These are phyloP conservation scores for Heterotilapia buettikoferi DNA, from an alignment of 2,113 vertebrate species.

Conservation along the genomic window DNA sequence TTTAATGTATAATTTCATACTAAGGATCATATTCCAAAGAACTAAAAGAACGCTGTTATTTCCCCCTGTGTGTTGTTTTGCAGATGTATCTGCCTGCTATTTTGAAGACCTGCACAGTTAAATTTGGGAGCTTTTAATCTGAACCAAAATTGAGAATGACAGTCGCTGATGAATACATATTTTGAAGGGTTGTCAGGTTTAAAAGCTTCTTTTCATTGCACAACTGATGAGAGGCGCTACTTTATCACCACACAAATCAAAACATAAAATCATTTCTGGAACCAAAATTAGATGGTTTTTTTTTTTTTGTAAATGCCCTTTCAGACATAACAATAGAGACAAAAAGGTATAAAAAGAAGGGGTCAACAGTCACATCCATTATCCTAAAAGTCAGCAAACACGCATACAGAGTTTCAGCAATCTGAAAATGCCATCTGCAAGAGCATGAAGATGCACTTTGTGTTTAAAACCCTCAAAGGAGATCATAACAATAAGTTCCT, in stretches of 20 bases:
- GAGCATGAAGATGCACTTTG: slow-evolving; percentile 41
- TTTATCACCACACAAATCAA: not conserved
- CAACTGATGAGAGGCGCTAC: not conserved
- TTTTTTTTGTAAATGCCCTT: not conserved
- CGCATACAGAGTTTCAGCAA: not conserved
- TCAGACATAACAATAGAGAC: not conserved
- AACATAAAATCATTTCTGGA: not conserved
- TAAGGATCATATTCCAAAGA: not conserved
- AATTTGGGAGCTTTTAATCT: not conserved
- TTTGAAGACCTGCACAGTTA: not conserved
- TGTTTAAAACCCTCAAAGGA: not conserved
- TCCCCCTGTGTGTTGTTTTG: not conserved
- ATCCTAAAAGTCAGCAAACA: slow-evolving; percentile 34
- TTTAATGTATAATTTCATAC: not conserved
- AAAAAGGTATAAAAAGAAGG: not conserved
- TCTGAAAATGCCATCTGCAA: slow-evolving; percentile 36
- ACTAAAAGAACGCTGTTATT: not conserved
- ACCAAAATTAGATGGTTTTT: not conserved
- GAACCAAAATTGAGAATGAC: not conserved
- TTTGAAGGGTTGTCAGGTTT: slow-evolving; percentile 9
- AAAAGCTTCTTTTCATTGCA: not conserved
- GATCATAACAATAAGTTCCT: not conserved
- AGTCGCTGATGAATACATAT: not conserved
- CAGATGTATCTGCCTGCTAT: not conserved
- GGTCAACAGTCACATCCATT: slow-evolving; percentile 36